A percentile compares a stretch with the other conserved stretches of the same genome.
phyloP scores from a whole-genome alignment of 2,888 invertebrate species.

The Phaonia tiefii region DNA sequence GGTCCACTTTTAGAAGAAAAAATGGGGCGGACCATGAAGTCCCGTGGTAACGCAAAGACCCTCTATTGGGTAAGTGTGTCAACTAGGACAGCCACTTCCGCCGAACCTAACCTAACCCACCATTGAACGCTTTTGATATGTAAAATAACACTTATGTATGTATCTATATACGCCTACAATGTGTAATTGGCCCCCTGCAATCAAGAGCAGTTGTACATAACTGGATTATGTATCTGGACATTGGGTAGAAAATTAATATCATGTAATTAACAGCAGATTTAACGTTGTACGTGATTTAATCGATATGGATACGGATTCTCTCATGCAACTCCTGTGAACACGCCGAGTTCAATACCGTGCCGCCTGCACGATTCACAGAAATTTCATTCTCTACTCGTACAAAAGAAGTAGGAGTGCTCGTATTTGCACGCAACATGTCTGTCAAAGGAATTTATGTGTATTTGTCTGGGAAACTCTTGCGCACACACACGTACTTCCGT shows the following conservation, averaged over 20 bases:
- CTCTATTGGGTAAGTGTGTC: too few relatives aligned
- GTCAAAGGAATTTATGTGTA: constrained; percentile 26
- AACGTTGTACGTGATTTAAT: constrained; percentile 74
- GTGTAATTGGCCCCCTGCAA: too few relatives aligned
- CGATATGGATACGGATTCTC: constrained; percentile 39
- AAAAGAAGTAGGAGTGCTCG: not conserved
- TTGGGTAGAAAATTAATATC: constrained; percentile 78
- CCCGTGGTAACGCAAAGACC: too few relatives aligned
- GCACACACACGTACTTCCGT: constrained; percentile 42
- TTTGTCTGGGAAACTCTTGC: constrained; percentile 47
- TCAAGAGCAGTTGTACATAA: too few relatives aligned
- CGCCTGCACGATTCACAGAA: not conserved
- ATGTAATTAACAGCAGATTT: constrained; percentile 78
- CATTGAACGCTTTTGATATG: too few relatives aligned
- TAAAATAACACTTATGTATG: too few relatives aligned
- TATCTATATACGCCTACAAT: too few relatives aligned
- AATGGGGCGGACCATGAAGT: too few relatives aligned
- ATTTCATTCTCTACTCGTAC: constrained; percentile 7
- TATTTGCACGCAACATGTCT: constrained; percentile 20
- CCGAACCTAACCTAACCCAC: too few relatives aligned
- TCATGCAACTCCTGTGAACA: not conserved
- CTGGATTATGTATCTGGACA: constrained; percentile 28
- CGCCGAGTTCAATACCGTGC: not conserved
- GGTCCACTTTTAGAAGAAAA: too few relatives aligned
- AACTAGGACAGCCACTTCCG: too few relatives aligned